A percentile compares a stretch with the other conserved stretches of the same genome.
phyloP scores from a whole-genome alignment of 2,113 vertebrate genomes.

The Mola mola region DNA sequence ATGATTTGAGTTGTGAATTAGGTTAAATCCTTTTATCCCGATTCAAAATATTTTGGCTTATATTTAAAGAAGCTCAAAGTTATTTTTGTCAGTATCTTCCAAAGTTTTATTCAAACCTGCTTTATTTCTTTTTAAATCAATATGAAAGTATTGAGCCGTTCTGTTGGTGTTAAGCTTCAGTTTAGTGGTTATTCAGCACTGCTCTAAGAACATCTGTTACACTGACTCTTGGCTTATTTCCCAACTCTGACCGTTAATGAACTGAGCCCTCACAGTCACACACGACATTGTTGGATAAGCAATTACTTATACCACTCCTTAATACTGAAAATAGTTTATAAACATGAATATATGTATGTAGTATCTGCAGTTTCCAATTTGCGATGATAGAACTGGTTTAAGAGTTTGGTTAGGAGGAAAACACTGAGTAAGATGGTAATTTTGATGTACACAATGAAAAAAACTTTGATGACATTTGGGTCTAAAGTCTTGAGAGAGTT shows the following conservation, averaged over 20 bases:
- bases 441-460: too few species aligned
- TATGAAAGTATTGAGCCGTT: slow-evolving; percentile 5
- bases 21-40: slow-evolving; percentile 40
- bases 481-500: too few species aligned
- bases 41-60: too few species aligned
- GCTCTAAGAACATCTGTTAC: slow-evolving; percentile 42
- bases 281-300: background rate
- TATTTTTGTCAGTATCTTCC: too few species aligned
- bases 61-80: too few species aligned
- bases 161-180: slow-evolving; percentile 20
- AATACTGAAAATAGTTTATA: background rate
- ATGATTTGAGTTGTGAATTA: slow-evolving; percentile 20
- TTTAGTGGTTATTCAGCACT: slow-evolving; percentile 15
- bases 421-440: too few species aligned
- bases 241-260: slow-evolving; percentile 31
- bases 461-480: too few species aligned
- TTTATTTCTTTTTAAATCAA: background rate
- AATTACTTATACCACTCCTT: background rate
- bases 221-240: slow-evolving; percentile 49
- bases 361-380: too few species aligned
- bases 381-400: too few species aligned
- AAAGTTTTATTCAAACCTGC: too few species aligned
- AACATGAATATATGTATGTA: background rate
- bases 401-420: too few species aligned
- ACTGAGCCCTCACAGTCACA: background rate